Conservation (phyloP, 2,113 vertebrate species). For the Fregata magnificens region DNA sequence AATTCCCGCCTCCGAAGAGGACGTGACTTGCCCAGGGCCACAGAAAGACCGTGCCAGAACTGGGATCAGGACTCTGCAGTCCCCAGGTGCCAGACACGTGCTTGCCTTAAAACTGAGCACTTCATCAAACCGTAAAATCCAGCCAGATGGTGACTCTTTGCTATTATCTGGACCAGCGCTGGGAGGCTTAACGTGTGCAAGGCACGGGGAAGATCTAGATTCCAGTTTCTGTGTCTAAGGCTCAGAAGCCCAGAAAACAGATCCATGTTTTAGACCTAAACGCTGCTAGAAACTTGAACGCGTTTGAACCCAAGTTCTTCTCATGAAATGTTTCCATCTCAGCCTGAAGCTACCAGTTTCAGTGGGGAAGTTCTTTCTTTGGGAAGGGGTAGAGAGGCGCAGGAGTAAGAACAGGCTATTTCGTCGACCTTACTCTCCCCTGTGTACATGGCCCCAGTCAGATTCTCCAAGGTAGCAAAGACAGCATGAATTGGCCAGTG, state of each 20-base stretch:
- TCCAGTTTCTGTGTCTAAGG: constrained; percentile 6
- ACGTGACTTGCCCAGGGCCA: constrained; percentile 63
- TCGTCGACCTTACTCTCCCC: background rate
- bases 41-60: constrained; percentile 14
- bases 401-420: background rate
- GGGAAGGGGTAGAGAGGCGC: background rate
- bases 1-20: constrained; percentile 11
- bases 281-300: background rate
- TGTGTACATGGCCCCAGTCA: background rate
- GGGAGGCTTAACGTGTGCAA: constrained; percentile 46
- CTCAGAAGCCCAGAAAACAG: background rate
- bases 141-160: constrained; percentile 65
- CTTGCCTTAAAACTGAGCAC: constrained; percentile 63
- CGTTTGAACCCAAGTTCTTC: background rate
- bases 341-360: background rate
- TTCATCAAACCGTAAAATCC: constrained; percentile 66
- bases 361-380: background rate
- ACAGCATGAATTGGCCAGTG: background rate
- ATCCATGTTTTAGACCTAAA: background rate
- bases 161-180: constrained; percentile 40
- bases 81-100: constrained; percentile 64
- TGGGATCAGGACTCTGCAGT: constrained; percentile 32
- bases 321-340: background rate
- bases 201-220: constrained; percentile 25
- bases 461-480: background rate